Evolutionary conservation across 37 sponge, comb jelly and placozoan species (phyloP).

Genomic region (Theonella swinhoei): DNA sequence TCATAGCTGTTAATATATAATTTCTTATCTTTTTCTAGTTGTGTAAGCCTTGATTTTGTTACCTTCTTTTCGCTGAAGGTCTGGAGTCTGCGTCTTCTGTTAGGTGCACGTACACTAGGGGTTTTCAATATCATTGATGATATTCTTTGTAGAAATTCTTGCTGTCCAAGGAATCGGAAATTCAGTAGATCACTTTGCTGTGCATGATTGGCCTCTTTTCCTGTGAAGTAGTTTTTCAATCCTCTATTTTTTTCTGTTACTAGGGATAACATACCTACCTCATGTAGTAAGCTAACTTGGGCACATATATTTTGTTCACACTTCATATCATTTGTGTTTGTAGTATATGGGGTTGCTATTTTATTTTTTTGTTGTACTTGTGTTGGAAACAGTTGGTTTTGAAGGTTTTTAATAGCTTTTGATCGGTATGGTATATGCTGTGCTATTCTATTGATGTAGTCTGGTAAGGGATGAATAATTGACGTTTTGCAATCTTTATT

Average conservation of each 20-base stretch:
- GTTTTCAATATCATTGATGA: slow-evolving; percentile 7
- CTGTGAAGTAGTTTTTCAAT: slow-evolving; percentile 10
- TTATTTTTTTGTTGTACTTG: neutral
- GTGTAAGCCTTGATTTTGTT: neutral
- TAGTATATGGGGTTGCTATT: neutral
- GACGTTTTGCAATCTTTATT: no score
- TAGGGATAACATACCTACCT: neutral
- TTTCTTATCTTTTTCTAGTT: slow-evolving; percentile 11
- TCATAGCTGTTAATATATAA: neutral
- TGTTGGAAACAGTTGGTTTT: slow-evolving; percentile 16
- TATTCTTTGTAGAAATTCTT: slow-evolving; percentile 2
- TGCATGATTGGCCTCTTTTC: neutral
- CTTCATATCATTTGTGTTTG: neutral
- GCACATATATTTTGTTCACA: slow-evolving; percentile 3
- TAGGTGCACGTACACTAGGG: slow-evolving; percentile 19
- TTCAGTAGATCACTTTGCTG: slow-evolving; percentile 7
- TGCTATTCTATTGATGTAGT: slow-evolving; percentile 16
- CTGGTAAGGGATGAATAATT: slow-evolving; percentile 17
- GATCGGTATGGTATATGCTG: slow-evolving; percentile 9
- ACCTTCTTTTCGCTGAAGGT: slow-evolving; percentile 7
- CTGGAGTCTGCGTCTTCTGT: slow-evolving; percentile 3
- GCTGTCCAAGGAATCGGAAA: slow-evolving; percentile 7
- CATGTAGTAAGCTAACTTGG: neutral
- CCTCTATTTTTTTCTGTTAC: neutral
- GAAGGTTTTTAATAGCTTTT: slow-evolving; percentile 19